Base-by-base conservation (phyloP, 2,113 vertebrate genomes). In the Mesembrinibis cayennensis region DNA sequence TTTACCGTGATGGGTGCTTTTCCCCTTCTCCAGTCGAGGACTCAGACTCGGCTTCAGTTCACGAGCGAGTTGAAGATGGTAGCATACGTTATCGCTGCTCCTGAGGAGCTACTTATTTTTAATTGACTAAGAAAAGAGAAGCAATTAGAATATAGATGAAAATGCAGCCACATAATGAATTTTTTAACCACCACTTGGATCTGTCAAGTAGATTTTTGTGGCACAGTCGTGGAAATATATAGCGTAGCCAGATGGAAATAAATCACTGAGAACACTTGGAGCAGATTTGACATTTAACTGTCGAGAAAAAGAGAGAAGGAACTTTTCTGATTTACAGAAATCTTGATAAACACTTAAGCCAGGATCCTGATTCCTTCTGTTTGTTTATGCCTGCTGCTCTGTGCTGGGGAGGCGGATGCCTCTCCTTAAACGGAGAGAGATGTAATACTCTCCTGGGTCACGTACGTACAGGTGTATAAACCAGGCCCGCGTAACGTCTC, bases 181-280 rank as follows among this genome's bases (percentile, higher is more conserved):
- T 89, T 91, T 95, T 95, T 93, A 96, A 95, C 91, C 89, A 92
- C 92, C 90, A 79, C 95, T 96, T 90, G 80, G 89, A 84, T 95
- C 90, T 83, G 86, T 92, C 94, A 84, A 87, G 90, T 78, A 92
- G 92, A 66, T 80, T 95, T 94, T 78, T 89, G 94, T 32, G 2
- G 85, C 82, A 26, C 79, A 55, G 93, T 40, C 63, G 12, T 81
- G 95, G 94, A 92, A 95, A 95, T 78, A 73, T 55, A 55, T 42
- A 71, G 88, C 2, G 11, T 53, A 94, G 74, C 88, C 90, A 92
- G 92, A 86, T 89, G 90, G 97, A 95, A 94, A 89, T 83, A 93
- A 82, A 83, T 94, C 90, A 50, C 80, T 47, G 82, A 38, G 82
- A 92, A 77, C 42, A 34, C 85, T 66, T 63, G 79, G 66, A 86